phyloP scores from a whole-genome alignment of 2,888 invertebrate species.

The Mantis religiosa region DNA sequence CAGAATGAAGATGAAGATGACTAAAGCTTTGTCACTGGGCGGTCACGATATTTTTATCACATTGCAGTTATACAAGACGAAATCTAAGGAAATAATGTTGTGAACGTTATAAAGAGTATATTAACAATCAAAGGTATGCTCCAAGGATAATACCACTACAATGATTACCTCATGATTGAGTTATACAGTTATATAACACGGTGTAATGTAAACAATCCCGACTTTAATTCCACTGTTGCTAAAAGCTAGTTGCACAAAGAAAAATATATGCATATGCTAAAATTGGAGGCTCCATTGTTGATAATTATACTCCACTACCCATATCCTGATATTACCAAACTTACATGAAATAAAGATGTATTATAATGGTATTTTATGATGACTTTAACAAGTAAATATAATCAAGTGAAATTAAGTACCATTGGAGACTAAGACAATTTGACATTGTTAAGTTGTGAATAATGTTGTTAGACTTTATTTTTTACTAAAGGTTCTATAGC shows the following conservation, averaged over 20 bases:
- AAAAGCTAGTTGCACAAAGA: background rate
- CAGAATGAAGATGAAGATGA: conserved; percentile 88
- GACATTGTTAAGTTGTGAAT: background rate
- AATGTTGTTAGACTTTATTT: background rate
- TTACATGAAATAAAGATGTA: background rate
- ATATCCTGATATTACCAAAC: background rate
- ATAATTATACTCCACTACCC: background rate
- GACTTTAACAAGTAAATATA: too few species aligned
- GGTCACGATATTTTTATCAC: background rate
- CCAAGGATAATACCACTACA: background rate
- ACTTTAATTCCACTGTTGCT: background rate
- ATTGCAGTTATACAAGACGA: background rate
- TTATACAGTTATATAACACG: background rate
- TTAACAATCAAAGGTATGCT: background rate
- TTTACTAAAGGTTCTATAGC: background rate
- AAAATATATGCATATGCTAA: background rate
- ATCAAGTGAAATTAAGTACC: background rate
- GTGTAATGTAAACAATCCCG: background rate
- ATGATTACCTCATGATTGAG: background rate
- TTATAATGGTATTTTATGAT: background rate
- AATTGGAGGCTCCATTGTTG: background rate
- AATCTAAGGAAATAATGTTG: too few species aligned
- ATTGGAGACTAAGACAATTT: background rate
- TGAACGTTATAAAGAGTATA: background rate
- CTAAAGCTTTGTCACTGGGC: conserved; percentile 38